Base-by-base conservation (phyloP, 2,113 vertebrate genomes). In the Ursus arctos region DNA sequence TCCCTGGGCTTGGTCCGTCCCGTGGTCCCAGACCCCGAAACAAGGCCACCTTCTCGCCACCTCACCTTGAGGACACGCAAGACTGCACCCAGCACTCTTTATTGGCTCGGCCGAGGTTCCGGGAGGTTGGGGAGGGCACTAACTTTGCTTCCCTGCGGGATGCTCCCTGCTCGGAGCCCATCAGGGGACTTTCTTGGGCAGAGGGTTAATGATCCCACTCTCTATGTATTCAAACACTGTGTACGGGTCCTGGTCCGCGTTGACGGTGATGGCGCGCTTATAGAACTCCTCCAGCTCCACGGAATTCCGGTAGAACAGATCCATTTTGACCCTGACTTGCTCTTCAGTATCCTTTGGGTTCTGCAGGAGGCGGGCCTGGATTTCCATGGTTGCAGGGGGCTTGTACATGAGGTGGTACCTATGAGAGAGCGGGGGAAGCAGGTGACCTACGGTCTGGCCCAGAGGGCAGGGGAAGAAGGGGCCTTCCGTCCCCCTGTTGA, bases 231-330 rank as follows among this genome's bases (percentile, higher is more conserved):
- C 99, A 49, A 99, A 99, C 94, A 99, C 98, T 0, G 96, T 98
- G 61, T 99, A 98, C 0, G 99, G 99, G 93, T 99, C 99, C 98
- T 99, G 99, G 97, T 99, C 99, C 43, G 99, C 99, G 1, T 99
- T 99, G 93, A 99, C 16, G 1, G 97, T 93, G 95, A 99, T 95
- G 7, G 99, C 99, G 13, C 98, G 97, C 92, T 97, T 77, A 76
- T 99, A 99, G 55, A 99, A 98, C 19, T 95, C 95, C 98, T 99
- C 98, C 80, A 99, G 98, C 2, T 97, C 98, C 0, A 96, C 81
- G 0, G 53, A 69, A 2, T 98, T 98, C 36, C 79, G 91, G 98
- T 98, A 98, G 98, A 99, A 99, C 61, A 83, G 43, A 1, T 98
- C 98, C 83, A 99, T 95, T 0, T 28, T 92, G 6, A 88, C 65